A percentile compares a stretch with the other conserved stretches of the same genome.
These are phyloP conservation scores for Caenorhabditis japonica DNA, from an alignment of 2,888 invertebrate species.

Conservation along the genomic window DNA sequence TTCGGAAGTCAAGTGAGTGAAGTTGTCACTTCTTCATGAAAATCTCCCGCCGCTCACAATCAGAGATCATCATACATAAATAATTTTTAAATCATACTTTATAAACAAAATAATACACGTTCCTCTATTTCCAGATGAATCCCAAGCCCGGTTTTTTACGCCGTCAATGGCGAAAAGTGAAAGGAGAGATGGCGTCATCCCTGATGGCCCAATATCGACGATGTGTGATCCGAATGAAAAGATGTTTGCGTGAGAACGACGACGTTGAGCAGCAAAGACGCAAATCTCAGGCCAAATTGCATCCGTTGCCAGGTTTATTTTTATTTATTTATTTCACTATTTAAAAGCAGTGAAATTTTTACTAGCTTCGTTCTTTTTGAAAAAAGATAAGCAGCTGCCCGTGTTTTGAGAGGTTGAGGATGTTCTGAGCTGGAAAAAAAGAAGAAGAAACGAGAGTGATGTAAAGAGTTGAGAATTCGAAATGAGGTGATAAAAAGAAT, in stretches of 20 bases:
- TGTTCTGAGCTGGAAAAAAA: not conserved
- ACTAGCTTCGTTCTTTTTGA: too few relatives aligned
- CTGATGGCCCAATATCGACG: constrained; percentile 52
- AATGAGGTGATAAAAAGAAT: not conserved
- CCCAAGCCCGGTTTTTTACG: constrained; percentile 55
- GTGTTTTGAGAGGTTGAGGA: too few relatives aligned
- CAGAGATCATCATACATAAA: too few relatives aligned
- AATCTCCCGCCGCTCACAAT: not conserved
- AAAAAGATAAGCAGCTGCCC: too few relatives aligned
- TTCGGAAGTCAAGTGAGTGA: too few relatives aligned
- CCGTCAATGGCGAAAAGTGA: constrained; percentile 55
- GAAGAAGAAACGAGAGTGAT: not conserved
- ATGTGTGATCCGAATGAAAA: constrained; percentile 56
- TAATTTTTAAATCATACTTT: too few relatives aligned
- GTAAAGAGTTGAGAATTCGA: too few relatives aligned
- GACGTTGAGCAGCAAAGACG: constrained; percentile 56
- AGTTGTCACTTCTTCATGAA: not conserved
- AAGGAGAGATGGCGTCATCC: constrained; percentile 36
- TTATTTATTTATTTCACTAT: not conserved
- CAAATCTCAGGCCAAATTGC: constrained; percentile 61
- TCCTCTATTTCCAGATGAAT: constrained; percentile 61
- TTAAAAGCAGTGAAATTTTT: constrained; percentile 2
- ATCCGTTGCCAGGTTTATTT: constrained; percentile 59
- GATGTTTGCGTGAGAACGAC: constrained; percentile 49
- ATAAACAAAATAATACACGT: too few relatives aligned